These are phyloP conservation scores for Ditylenchus dipsaci DNA, from an alignment of 1,140 invertebrate species.

Conservation along the genomic window DNA sequence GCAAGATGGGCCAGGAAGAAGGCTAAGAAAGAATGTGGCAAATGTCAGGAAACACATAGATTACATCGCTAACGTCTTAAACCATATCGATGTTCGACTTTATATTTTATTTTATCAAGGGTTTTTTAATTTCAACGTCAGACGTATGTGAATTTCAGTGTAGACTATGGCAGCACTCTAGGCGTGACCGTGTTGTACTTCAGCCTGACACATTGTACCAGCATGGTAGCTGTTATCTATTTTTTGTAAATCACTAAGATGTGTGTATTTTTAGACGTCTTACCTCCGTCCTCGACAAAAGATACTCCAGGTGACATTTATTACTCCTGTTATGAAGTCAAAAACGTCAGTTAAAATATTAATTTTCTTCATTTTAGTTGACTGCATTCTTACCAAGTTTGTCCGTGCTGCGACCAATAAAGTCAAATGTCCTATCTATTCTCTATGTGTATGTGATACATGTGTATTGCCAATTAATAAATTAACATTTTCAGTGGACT, in stretches of 20 bases:
- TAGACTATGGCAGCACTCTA: slow-evolving; percentile 33
- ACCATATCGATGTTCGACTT: slow-evolving; percentile 38
- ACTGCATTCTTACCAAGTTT: slow-evolving; percentile 64
- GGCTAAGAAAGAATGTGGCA: slow-evolving; percentile 46
- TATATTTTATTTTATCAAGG: background rate
- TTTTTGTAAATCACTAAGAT: no score
- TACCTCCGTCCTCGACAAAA: slow-evolving; percentile 58
- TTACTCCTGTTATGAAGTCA: no score
- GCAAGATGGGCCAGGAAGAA: slow-evolving; percentile 40
- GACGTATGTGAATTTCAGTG: slow-evolving; percentile 9
- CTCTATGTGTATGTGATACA: slow-evolving; percentile 70
- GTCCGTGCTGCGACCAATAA: slow-evolving; percentile 98
- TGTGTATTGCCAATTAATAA: background rate
- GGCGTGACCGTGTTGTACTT: slow-evolving; percentile 31
- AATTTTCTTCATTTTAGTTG: no score
- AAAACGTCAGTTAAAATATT: no score
- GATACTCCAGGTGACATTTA: slow-evolving; percentile 85
- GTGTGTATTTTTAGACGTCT: slow-evolving; percentile 27
- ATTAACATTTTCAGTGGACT: slow-evolving; percentile 71
- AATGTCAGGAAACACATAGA: slow-evolving; percentile 48
- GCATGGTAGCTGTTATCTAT: background rate
- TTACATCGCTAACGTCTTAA: slow-evolving; percentile 43
- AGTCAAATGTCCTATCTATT: slow-evolving; percentile 97
- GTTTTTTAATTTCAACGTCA: background rate
- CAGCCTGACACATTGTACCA: slow-evolving; percentile 46